These are phyloP conservation scores for Pseudomyrmex pallidus DNA, from an alignment of 1,140 invertebrate genomes.

Conservation along the genomic window DNA sequence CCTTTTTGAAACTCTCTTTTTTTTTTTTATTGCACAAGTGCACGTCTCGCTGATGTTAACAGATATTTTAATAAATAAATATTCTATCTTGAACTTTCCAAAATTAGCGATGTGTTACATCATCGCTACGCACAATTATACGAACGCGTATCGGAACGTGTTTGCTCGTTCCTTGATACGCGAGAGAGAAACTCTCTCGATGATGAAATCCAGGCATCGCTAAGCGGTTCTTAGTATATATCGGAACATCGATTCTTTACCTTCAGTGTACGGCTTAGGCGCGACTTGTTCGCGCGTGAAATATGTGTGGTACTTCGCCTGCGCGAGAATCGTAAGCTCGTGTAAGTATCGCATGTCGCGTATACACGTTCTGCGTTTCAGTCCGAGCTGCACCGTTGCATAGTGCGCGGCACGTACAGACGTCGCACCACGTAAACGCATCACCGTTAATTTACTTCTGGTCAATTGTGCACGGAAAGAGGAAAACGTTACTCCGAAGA, in stretches of 20 bases:
- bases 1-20: neutral
- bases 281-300: constrained; percentile 40
- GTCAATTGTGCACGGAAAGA: no score
- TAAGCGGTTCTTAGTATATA: neutral
- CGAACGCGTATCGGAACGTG: neutral
- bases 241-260: constrained; percentile 29
- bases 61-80: no score
- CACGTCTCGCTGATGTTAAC: neutral
- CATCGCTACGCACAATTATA: neutral
- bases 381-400: constrained; percentile 77
- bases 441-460: no score
- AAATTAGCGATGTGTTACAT: no score
- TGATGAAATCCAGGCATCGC: neutral
- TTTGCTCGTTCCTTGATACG: neutral
- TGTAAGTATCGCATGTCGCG: constrained; percentile 45
- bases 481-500: neutral
- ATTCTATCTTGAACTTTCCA: no score
- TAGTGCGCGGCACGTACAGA: constrained; percentile 41
- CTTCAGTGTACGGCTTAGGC: constrained; percentile 1
- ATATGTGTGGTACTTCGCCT: constrained; percentile 52
- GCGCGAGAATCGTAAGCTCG: constrained; percentile 59
- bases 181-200: neutral
- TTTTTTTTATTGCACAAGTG: neutral
- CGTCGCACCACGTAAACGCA: neutral
- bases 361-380: constrained; percentile 79